These are phyloP conservation scores for Brachionichthys hirsutus DNA, from an alignment of 2,113 vertebrate genomes.

Conservation along the genomic window DNA sequence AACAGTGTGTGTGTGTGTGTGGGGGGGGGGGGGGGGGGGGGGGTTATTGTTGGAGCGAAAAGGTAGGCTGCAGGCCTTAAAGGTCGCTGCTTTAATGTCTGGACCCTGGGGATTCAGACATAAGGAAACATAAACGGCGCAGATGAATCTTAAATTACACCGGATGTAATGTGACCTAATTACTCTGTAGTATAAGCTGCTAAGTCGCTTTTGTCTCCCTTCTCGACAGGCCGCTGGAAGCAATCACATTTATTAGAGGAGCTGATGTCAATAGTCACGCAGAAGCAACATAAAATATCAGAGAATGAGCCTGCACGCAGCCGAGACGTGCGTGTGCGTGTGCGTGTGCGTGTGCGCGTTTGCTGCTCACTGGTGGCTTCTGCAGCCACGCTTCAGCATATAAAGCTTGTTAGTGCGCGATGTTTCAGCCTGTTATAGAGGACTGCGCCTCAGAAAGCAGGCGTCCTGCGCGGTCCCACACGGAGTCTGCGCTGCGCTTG, in stretches of 20 bases:
- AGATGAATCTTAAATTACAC: conserved; percentile 75
- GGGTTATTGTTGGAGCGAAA: conserved; percentile 12
- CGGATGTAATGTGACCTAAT: conserved; percentile 79
- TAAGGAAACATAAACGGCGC: conserved; percentile 74
- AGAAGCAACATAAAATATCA: conserved; percentile 55
- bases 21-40: not conserved
- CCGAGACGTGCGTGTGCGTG: no score
- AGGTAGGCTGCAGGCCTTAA: conserved; percentile 36
- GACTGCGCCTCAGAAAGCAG: no score
- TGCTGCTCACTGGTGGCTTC: no score
- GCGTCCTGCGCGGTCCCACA: conserved; percentile 41
- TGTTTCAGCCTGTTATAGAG: no score
- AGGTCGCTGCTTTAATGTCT: conserved; percentile 59
- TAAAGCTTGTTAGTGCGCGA: no score
- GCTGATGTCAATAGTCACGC: conserved; percentile 66
- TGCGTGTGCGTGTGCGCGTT: no score
- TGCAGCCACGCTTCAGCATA: no score
- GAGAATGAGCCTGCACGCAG: conserved; percentile 15
- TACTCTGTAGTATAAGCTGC: conserved; percentile 76
- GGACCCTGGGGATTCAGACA: conserved; percentile 62
- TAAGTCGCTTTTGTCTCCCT: conserved; percentile 70
- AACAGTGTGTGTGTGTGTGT: not conserved
- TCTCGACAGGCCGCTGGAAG: conserved; percentile 63
- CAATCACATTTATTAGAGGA: conserved; percentile 72
- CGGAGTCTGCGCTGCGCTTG: conserved; percentile 40